Conservation (phyloP, 2,888 invertebrate genomes). For the Parasteatoda lunata region DNA sequence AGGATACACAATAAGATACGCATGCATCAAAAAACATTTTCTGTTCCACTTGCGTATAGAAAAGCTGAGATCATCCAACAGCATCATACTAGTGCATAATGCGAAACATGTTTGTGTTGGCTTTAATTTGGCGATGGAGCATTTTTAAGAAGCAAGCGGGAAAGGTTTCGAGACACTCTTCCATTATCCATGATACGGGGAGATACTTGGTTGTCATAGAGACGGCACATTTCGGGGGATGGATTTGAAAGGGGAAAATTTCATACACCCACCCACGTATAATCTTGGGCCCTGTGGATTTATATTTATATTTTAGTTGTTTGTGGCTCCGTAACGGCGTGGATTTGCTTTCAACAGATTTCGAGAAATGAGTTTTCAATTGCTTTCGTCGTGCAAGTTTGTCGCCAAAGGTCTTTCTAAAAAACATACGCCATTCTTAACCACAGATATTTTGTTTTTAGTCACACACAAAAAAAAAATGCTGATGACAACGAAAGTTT, state of each 20-base stretch:
- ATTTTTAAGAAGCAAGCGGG: conserved; percentile 5
- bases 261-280: neutral
- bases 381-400: conserved; percentile 29
- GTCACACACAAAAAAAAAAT: neutral
- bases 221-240: conserved; percentile 9
- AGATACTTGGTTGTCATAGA: conserved; percentile 25
- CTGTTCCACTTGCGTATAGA: too few relatives aligned
- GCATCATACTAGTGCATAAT: too few relatives aligned
- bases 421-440: neutral
- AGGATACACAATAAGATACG: too few relatives aligned
- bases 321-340: neutral
- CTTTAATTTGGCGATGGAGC: conserved; percentile 34
- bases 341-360: conserved; percentile 2
- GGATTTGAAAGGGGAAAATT: neutral
- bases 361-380: conserved; percentile 48
- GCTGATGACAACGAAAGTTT: too few relatives aligned
- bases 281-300: neutral
- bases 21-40: too few relatives aligned
- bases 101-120: conserved; percentile 14
- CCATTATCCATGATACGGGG: conserved; percentile 17
- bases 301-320: conserved; percentile 3
- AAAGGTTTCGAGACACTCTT: conserved; percentile 6
- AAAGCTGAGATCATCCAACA: too few relatives aligned
- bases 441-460: neutral
- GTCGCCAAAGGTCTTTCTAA: neutral